These are phyloP conservation scores for Gadus macrocephalus DNA, from an alignment of 2,113 vertebrate species.

Conservation along the genomic window DNA sequence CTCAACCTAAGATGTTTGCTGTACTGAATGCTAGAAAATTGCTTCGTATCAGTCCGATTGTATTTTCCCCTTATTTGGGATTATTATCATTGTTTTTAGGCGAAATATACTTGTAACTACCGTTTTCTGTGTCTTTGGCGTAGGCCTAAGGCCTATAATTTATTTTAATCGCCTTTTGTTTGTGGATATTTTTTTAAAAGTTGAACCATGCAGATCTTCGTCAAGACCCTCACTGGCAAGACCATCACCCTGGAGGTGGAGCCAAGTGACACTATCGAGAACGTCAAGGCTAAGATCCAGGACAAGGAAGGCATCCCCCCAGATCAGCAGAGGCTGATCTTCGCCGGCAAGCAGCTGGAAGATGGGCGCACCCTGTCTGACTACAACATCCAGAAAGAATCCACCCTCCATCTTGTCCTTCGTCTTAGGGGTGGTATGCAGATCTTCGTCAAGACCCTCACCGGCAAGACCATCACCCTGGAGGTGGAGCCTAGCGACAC, in stretches of 20 bases:
- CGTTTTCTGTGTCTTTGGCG: too few species aligned
- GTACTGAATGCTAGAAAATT: too few species aligned
- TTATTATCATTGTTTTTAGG: too few species aligned
- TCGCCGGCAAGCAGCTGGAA: conserved; percentile 19
- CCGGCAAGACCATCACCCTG: neutral
- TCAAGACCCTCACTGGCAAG: conserved; percentile 21
- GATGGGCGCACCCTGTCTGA: conserved; percentile 35
- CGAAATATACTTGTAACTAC: too few species aligned
- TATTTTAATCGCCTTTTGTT: neutral
- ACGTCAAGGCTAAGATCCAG: conserved; percentile 15
- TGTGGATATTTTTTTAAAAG: neutral
- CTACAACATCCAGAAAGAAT: conserved; percentile 59
- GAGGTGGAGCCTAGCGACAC: neutral
- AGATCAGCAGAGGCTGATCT: conserved; percentile 12
- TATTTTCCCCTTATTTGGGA: too few species aligned
- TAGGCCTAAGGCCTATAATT: too few species aligned
- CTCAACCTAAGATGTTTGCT: too few species aligned
- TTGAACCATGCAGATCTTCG: conserved; percentile 23
- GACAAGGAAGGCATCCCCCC: conserved; percentile 16
- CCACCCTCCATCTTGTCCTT: conserved; percentile 49
- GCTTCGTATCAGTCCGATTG: too few species aligned
- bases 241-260: conserved; percentile 12
- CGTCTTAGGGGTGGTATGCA: conserved; percentile 13
- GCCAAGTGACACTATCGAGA: conserved; percentile 13
- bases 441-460: neutral